Base-by-base conservation (phyloP, 1,140 invertebrate species). In the Pteromalus puparum region DNA sequence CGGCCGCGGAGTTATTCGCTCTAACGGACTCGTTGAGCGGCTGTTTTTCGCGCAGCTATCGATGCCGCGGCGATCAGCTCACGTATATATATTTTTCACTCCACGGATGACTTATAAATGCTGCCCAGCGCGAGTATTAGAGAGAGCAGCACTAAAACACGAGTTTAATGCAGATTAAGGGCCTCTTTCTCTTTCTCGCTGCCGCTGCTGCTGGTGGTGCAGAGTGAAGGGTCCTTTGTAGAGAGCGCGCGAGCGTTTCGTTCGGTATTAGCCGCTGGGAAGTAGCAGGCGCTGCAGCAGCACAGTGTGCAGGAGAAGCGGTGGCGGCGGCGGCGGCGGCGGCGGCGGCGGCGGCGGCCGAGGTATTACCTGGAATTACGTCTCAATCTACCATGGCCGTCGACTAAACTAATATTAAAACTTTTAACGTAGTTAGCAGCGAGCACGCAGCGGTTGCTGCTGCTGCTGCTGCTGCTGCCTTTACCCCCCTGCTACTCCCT, bases 351-450 rank as follows among this genome's bases (percentile, higher is more conserved):
- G 21, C 90, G 89, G 21, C 89, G 89, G 65, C 5, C 24, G 18
- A 81, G 90, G 92, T 93, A 93, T 92, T 93, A 93, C 92, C 92
- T 92, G 92, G 90, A 93, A 93, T 93, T 93, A 93, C 92, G 91
- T 93, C 92, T 93, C 92, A 93, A 93, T 93, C 92, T 93, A 93
- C 91, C 92, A 90, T 93, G 92, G 91, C 91, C 92, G 92, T 92
- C 91, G 91, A 93, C 92, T 93, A 93, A 93, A 93, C 92, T 93
- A 93, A 93, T 93, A 93, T 93, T 93, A 93, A 93, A 93, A 93
- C 90, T 93, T 93, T 93, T 93, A 93, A 93, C 92, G 90, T 93
- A 92, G 92, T 93, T 93, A 93, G 91, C 88, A 18, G 67, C 53
- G 48, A 21, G 87, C 86, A n/a, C 30, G 72, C 12, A 30, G 18